Evolutionary conservation across 1,140 invertebrate species (phyloP).

Genomic region (Philotrypesis tridentata): DNA sequence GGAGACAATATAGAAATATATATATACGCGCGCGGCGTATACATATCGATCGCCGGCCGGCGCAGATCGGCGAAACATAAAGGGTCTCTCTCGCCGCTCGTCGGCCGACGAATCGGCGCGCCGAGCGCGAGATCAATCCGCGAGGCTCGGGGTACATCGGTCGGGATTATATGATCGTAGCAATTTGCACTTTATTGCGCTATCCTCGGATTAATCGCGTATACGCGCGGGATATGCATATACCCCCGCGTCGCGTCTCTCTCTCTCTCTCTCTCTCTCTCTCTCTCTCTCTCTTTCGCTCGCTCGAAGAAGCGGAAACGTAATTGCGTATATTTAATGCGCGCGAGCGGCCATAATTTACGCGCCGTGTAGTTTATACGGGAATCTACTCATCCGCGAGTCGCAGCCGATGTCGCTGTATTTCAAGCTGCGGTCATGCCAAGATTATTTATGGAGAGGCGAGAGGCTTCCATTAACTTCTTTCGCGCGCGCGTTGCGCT

Average conservation of each 20-base stretch:
- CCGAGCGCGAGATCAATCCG: not conserved
- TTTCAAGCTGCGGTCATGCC: not conserved
- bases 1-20: too few species aligned
- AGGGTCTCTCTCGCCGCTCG: not conserved
- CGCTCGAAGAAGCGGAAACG: not conserved
- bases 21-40: too few species aligned
- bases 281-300: too few species aligned
- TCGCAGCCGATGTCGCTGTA: not conserved
- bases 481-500: too few species aligned
- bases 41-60: too few species aligned
- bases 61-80: not conserved
- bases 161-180: constrained; percentile 61
- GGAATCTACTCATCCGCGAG: constrained; percentile 14
- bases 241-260: not conserved
- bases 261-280: too few species aligned
- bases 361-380: not conserved
- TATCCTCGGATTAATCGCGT: constrained; percentile 52
- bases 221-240: too few species aligned
- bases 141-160: not conserved
- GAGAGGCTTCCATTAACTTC: too few species aligned
- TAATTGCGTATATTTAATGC: constrained; percentile 29
- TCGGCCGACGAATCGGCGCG: too few species aligned
- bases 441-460: constrained; percentile 5
- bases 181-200: constrained; percentile 63
- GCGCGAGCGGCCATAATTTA: constrained; percentile 42